Evolutionary conservation across 2,797 vertebrate genomes (phyloP).

Genomic region (Orestias chungarensis): DNA sequence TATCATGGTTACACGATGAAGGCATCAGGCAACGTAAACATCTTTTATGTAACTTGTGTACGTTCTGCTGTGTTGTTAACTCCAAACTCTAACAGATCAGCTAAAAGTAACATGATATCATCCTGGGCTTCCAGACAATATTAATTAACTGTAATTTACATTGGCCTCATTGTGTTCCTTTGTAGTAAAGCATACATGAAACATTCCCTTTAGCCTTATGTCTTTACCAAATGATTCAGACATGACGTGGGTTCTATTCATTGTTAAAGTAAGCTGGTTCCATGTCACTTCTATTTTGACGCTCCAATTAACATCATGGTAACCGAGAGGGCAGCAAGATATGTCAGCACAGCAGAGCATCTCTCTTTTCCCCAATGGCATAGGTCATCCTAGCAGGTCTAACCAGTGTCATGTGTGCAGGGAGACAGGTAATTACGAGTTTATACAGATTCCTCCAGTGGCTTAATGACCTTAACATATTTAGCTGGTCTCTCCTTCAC

Average conservation of each 20-base stretch:
- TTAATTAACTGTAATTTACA: constrained; percentile 30
- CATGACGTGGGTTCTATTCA: not conserved
- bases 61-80: constrained; percentile 22
- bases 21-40: not conserved
- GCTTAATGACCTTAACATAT: constrained; percentile 14
- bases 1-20: constrained; percentile 2
- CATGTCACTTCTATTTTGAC: constrained; percentile 18
- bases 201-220: constrained; percentile 4
- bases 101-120: constrained; percentile 33
- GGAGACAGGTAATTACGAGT: constrained; percentile 59
- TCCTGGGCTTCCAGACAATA: constrained; percentile 16
- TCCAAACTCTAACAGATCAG: constrained; percentile 36
- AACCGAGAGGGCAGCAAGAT: constrained; percentile 34
- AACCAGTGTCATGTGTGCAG: constrained; percentile 27
- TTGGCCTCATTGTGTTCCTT: constrained; percentile 11
- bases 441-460: constrained; percentile 29
- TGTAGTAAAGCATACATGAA: constrained; percentile 15
- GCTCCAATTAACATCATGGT: constrained; percentile 41
- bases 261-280: constrained; percentile 5
- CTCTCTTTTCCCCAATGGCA: constrained; percentile 29
- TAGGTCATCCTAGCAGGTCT: constrained; percentile 36
- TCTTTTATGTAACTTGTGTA: constrained; percentile 21
- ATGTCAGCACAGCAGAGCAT: constrained; percentile 31
- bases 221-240: constrained; percentile 6
- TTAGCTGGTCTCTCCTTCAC: constrained; percentile 2